These are phyloP conservation scores for Cathartes aura DNA, from an alignment of 2,113 vertebrate species.

Conservation along the genomic window DNA sequence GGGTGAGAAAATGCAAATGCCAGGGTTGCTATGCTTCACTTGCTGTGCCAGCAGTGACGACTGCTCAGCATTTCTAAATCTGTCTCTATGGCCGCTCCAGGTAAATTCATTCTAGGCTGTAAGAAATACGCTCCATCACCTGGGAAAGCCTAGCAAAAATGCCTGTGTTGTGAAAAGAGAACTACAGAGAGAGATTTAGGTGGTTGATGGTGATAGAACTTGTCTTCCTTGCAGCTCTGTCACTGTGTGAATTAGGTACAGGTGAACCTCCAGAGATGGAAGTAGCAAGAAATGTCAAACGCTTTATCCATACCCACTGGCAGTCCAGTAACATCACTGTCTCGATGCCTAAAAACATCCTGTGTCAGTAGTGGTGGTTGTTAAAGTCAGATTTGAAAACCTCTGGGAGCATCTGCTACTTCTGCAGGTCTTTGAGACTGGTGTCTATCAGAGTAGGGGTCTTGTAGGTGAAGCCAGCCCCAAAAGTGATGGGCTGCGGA, in stretches of 20 bases:
- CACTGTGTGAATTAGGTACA: background rate
- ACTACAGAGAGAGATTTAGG: background rate
- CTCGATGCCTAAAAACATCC: background rate
- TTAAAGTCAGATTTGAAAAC: background rate
- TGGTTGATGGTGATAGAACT: background rate
- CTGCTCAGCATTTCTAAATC: background rate
- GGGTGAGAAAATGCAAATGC: background rate
- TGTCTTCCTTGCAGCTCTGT: background rate
- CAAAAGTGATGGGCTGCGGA: background rate
- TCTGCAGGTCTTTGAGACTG: background rate
- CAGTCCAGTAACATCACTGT: background rate
- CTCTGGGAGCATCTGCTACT: fast-evolving
- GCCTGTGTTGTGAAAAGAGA: background rate
- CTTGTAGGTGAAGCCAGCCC: background rate
- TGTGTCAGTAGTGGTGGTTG: background rate
- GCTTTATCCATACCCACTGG: background rate
- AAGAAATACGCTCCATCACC: background rate
- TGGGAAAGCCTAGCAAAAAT: background rate
- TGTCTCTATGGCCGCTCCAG: background rate
- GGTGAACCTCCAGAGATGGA: background rate
- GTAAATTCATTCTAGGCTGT: background rate
- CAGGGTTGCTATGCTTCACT: background rate
- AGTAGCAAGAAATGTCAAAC: background rate
- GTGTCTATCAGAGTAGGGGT: background rate
- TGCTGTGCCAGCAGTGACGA: background rate